phyloP scores from a whole-genome alignment of 2,888 invertebrate species.

The Lucinisca nassula region DNA sequence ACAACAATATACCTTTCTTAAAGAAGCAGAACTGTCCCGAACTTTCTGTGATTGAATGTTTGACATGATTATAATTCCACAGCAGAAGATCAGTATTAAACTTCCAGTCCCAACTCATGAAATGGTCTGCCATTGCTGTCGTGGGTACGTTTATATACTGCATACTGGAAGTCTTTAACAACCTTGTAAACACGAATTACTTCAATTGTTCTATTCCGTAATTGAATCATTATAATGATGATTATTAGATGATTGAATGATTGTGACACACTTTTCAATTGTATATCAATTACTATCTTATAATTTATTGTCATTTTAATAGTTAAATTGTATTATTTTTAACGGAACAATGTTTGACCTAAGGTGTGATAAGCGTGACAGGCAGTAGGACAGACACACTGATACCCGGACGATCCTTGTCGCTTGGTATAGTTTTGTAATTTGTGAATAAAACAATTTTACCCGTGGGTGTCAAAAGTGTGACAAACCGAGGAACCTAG shows the following conservation, averaged over 20 bases:
- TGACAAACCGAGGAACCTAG: neutral
- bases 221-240: neutral
- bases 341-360: constrained; percentile 5
- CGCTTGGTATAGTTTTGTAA: neutral
- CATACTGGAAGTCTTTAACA: too few species aligned
- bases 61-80: neutral
- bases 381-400: neutral
- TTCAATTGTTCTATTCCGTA: neutral
- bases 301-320: neutral
- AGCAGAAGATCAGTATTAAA: too few species aligned
- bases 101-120: too few species aligned
- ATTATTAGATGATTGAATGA: neutral
- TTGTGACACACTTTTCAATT: neutral
- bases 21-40: neutral
- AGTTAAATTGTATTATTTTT: neutral
- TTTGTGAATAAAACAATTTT: neutral
- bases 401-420: neutral
- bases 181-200: too few species aligned
- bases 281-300: neutral
- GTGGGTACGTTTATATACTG: too few species aligned
- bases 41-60: neutral
- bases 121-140: too few species aligned
- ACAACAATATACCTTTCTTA: neutral
- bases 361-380: constrained; percentile 12
- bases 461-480: neutral